Conservation (phyloP, 2,888 invertebrate species). For the Cetonia aurata region DNA sequence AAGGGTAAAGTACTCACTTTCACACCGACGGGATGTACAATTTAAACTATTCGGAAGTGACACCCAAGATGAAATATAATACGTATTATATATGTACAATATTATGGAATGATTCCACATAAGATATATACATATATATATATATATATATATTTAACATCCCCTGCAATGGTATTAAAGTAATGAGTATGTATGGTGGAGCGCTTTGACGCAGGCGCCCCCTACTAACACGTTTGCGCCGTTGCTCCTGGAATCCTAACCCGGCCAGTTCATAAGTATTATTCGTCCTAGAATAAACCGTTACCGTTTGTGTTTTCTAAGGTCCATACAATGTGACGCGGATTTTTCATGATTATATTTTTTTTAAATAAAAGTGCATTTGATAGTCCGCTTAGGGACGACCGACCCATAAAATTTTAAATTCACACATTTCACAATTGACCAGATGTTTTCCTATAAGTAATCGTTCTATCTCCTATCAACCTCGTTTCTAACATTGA, state of each 20-base stretch:
- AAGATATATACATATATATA: constrained; percentile 1
- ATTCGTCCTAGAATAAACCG: constrained; percentile 48
- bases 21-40: constrained; percentile 3
- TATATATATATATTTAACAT: constrained; percentile 40
- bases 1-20: background rate
- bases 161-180: constrained; percentile 61
- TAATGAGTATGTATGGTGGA: constrained; percentile 56
- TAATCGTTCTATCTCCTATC: constrained; percentile 12
- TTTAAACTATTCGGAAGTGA: constrained; percentile 23
- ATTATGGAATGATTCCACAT: constrained; percentile 9
- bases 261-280: constrained; percentile 57
- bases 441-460: constrained; percentile 28
- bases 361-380: constrained; percentile 33
- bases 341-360: constrained; percentile 25
- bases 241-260: constrained; percentile 55
- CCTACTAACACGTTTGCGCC: constrained; percentile 53
- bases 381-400: constrained; percentile 23
- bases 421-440: background rate
- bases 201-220: constrained; percentile 56
- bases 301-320: constrained; percentile 47
- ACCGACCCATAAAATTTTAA: background rate
- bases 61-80: constrained; percentile 8
- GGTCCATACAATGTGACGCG: constrained; percentile 51
- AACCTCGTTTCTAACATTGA: constrained; percentile 24
- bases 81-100: background rate